phyloP scores from a whole-genome alignment of 2,797 vertebrate genomes.

The Pseudomugil tenellus region DNA sequence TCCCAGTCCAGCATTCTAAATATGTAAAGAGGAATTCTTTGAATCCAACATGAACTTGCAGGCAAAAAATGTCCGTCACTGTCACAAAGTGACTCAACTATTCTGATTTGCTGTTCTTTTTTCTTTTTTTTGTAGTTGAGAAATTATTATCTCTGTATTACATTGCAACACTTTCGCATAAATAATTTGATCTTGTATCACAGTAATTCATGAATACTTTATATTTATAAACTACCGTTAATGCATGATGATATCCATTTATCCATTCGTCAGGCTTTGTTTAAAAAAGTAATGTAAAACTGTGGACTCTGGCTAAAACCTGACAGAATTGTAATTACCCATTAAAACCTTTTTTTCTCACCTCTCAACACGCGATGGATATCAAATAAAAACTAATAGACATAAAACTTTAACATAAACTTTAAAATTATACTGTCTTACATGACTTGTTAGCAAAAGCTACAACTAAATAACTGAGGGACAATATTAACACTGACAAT shows the following conservation, averaged over 20 bases:
- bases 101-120: neutral
- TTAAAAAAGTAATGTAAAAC: neutral
- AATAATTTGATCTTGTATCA: no score
- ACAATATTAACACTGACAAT: conserved; percentile 1
- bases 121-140: neutral
- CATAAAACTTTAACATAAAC: no score
- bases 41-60: neutral
- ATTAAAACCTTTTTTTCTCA: neutral
- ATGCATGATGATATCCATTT: no score
- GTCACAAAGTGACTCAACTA: neutral
- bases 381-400: neutral
- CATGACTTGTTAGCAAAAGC: neutral
- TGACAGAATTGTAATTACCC: neutral
- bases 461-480: neutral
- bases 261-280: neutral
- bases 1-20: neutral
- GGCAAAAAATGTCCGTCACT: neutral
- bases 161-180: no score
- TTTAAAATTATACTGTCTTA: neutral
- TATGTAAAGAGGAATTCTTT: neutral
- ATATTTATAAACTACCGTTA: no score
- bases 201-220: no score
- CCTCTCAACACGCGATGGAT: neutral
- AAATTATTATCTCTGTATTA: no score
- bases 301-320: neutral